A percentile compares a stretch with the other conserved stretches of the same genome.
Conservation (phyloP, 2,888 invertebrate genomes). For the Antheraea yamamai region DNA sequence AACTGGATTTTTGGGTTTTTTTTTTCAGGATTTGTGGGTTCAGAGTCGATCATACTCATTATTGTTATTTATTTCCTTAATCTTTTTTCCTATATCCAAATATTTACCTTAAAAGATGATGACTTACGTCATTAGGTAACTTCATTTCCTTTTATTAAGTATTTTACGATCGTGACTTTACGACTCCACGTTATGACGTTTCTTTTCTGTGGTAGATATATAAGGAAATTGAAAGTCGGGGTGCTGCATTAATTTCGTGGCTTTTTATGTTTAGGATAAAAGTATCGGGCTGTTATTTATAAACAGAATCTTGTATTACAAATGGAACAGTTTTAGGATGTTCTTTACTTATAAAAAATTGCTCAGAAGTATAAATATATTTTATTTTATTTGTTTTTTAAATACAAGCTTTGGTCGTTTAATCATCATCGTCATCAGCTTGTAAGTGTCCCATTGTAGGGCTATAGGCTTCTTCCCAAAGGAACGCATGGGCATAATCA, state of each 20-base stretch:
- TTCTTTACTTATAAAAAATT: too few relatives aligned
- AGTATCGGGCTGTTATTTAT: conserved; percentile 4
- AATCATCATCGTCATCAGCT: too few relatives aligned
- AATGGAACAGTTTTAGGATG: neutral
- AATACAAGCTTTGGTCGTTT: too few relatives aligned
- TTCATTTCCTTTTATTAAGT: conserved; percentile 32
- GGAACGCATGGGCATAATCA: too few relatives aligned
- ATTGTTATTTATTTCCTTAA: neutral
- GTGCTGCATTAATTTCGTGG: conserved; percentile 8
- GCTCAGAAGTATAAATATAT: too few relatives aligned
- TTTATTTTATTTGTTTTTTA: too few relatives aligned
- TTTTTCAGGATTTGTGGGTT: too few relatives aligned
- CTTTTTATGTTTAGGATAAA: conserved; percentile 17
- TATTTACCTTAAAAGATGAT: conserved; percentile 20
- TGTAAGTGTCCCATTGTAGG: too few relatives aligned
- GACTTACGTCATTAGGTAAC: conserved; percentile 18
- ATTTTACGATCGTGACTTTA: conserved; percentile 32
- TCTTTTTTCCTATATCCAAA: neutral
- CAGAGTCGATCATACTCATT: too few relatives aligned
- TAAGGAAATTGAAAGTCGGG: conserved; percentile 30
- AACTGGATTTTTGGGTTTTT: too few relatives aligned
- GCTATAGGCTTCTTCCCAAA: too few relatives aligned
- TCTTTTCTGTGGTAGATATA: conserved; percentile 20
- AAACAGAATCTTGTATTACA: neutral
- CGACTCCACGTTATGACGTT: conserved; percentile 33